Conservation (phyloP, 2,113 vertebrate species). For the Antigone vipio region DNA sequence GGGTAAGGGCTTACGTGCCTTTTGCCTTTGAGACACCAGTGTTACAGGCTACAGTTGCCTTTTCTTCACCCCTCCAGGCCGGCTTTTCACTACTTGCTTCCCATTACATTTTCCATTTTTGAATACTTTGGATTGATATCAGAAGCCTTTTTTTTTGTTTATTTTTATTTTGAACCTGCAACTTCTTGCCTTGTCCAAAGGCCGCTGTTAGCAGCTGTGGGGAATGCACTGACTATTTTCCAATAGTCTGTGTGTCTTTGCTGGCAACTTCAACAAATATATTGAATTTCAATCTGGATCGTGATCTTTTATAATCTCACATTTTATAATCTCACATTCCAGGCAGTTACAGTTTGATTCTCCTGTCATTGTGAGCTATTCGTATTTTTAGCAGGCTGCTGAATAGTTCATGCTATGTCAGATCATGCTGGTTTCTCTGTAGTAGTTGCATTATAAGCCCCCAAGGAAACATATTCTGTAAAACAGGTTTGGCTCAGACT, state of each 20-base stretch:
- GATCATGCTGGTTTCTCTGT: conserved; percentile 33
- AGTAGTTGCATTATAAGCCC: conserved; percentile 39
- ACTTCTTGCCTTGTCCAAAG: conserved; percentile 1
- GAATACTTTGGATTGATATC: background rate
- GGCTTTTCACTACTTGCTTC: conserved; percentile 6
- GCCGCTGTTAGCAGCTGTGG: background rate
- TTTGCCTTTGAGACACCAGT: background rate
- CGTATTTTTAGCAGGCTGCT: conserved; percentile 42
- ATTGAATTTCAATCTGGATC: conserved; percentile 33
- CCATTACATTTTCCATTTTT: conserved; percentile 15
- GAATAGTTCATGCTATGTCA: conserved; percentile 41
- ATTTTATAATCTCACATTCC: conserved; percentile 26
- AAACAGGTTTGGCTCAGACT: conserved; percentile 44
- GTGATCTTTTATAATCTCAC: background rate
- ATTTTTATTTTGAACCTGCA: conserved; percentile 34
- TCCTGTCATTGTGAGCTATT: conserved; percentile 16
- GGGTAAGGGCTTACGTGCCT: background rate
- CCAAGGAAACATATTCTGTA: conserved; percentile 39
- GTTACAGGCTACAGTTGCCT: background rate
- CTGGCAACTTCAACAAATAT: conserved; percentile 28
- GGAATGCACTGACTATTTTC: background rate
- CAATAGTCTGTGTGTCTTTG: background rate
- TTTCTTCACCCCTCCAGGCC: conserved; percentile 12
- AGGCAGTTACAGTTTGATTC: conserved; percentile 35
- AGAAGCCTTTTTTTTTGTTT: background rate